Evolutionary conservation across 2,113 vertebrate genomes (phyloP), one percentile per base, ranked within the genome.

Genomic region (Pionites leucogaster): DNA sequence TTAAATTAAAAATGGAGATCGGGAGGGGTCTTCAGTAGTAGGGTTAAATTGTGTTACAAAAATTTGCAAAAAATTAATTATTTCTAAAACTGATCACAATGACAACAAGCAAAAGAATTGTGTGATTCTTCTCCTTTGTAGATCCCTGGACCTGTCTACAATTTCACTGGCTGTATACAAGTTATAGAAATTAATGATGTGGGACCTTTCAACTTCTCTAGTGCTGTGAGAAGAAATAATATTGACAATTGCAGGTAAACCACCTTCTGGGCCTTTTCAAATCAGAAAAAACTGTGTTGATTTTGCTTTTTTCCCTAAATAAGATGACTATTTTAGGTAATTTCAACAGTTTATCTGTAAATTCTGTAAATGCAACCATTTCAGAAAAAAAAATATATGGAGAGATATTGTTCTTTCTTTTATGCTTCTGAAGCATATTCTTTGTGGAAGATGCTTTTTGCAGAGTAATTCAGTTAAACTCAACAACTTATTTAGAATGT

Each of bases 81-180:
- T 59, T 82, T 94, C 60, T 13, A 14, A 27, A 92, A 25, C 25
- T 49, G 57, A 28, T 64, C 55, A 24, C 17, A 93, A 65, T 42
- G 37, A 39, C n/a, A 89, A 69, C 33, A 62, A 44, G 23, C 7
- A 74, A 53, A 88, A 93, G 5, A 91, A 90, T 57, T 60, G 5
- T 91, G 28, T 85, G 13, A 2, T 4, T 93, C 91, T 82, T 96
- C 49, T 92, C 6, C 41, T 52, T 85, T 78, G 46, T 78, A 99
- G 99, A 90, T 97, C 95, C 95, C 97, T 42, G 90, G 97, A 94
- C 97, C 98, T 87, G 94, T 98, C 53, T 90, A 97, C 95, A 99
- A 99, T 98, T 99, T 98, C 76, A 98, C 98, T 64, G 98, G 98
- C 94, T 99, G 98, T 96, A 98, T 99, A 95, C 96, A 98, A 97